A percentile compares a stretch with the other conserved stretches of the same genome.
phyloP scores from a whole-genome alignment of 2,888 invertebrate genomes.

The Amblyteles armatorius region DNA sequence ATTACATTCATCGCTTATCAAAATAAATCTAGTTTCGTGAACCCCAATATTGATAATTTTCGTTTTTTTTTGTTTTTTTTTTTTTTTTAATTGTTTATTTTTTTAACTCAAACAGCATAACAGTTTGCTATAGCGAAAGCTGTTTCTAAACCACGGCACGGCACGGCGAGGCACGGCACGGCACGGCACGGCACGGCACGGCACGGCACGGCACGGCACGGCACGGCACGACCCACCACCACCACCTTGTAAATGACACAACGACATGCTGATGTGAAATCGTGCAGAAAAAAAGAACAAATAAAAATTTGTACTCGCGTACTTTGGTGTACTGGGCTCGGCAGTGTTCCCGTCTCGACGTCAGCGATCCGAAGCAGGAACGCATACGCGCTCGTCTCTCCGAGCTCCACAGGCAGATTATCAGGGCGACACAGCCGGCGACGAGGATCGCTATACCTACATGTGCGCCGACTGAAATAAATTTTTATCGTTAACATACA shows the following conservation, averaged over 20 bases:
- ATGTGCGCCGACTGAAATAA: slow-evolving; percentile 72
- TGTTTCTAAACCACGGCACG: background rate
- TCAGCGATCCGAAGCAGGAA: slow-evolving; percentile 69
- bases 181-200: background rate
- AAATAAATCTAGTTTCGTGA: background rate
- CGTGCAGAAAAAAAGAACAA: slow-evolving; percentile 4
- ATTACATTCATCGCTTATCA: slow-evolving; percentile 6
- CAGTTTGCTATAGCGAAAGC: background rate
- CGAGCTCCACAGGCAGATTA: slow-evolving; percentile 75
- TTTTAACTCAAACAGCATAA: slow-evolving; percentile 6
- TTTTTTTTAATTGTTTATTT: slow-evolving; percentile 17
- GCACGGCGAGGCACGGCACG: background rate
- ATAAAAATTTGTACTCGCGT: slow-evolving; percentile 52
- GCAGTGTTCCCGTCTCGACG: slow-evolving; percentile 70
- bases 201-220: background rate
- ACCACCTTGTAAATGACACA: slow-evolving; percentile 45
- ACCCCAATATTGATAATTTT: background rate
- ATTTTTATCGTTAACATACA: background rate
- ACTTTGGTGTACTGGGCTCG: slow-evolving; percentile 80
- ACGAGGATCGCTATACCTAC: slow-evolving; percentile 70
- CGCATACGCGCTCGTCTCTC: slow-evolving; percentile 71
- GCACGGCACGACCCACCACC: background rate
- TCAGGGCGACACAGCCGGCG: slow-evolving; percentile 56
- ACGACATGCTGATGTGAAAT: slow-evolving; percentile 37
- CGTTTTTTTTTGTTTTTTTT: background rate